Percentiles rank a stretch among this genome's conserved stretches.
phyloP scores from a whole-genome alignment of 2,888 invertebrate species.

The Lobophora halterata region DNA sequence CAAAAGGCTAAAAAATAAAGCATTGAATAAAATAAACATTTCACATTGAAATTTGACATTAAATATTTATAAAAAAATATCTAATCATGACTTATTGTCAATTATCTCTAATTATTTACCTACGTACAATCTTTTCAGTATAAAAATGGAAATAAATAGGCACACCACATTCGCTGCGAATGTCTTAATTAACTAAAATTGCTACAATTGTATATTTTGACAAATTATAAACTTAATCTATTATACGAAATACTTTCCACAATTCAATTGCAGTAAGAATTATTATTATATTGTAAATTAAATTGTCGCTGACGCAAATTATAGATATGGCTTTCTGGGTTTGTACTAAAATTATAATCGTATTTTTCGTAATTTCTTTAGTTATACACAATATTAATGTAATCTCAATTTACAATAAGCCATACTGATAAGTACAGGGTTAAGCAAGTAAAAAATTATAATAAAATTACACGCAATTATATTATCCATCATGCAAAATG shows the following conservation, averaged over 20 bases:
- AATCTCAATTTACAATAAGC: constrained; percentile 32
- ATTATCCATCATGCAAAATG: constrained; percentile 38
- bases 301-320: constrained; percentile 56
- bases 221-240: constrained; percentile 15
- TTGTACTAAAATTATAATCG: constrained; percentile 63
- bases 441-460: constrained; percentile 15
- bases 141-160: constrained; percentile 75
- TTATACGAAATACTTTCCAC: constrained; percentile 56
- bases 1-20: constrained; percentile 45
- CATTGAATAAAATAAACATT: constrained; percentile 34
- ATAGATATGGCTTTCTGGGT: constrained; percentile 62
- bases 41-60: constrained; percentile 42
- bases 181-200: constrained; percentile 57
- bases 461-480: constrained; percentile 40
- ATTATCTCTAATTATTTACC: constrained; percentile 54
- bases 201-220: constrained; percentile 35
- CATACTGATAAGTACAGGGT: constrained; percentile 47
- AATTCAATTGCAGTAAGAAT: constrained; percentile 64
- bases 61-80: constrained; percentile 41
- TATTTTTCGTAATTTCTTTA: constrained; percentile 12
- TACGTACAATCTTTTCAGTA: constrained; percentile 63
- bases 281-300: too few species aligned
- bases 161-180: constrained; percentile 71
- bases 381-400: constrained; percentile 18
- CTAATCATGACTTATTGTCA: constrained; percentile 66